Conservation (phyloP, 2,888 invertebrate species). For the Torymus texanus region DNA sequence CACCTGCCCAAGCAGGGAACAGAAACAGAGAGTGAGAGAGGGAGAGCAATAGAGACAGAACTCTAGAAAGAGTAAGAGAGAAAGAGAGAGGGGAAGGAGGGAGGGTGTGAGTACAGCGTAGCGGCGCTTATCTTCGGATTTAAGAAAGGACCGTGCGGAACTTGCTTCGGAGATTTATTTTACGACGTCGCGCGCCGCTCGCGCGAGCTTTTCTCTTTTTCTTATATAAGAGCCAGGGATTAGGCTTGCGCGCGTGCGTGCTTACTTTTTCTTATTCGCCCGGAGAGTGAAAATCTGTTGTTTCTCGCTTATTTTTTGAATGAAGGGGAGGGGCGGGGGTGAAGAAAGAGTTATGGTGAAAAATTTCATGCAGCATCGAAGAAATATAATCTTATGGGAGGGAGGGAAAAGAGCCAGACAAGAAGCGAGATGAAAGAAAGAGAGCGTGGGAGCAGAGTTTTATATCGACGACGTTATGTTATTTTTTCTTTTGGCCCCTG, state of each 20-base stretch:
- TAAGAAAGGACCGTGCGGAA: slow-evolving; percentile 5
- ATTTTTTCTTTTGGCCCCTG: background rate
- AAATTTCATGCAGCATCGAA: slow-evolving; percentile 23
- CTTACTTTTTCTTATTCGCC: background rate
- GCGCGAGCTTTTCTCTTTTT: slow-evolving; percentile 12
- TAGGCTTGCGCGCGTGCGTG: background rate
- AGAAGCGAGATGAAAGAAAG: no score
- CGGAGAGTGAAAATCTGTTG: slow-evolving; percentile 41
- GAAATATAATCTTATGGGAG: background rate
- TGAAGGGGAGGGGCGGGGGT: no score
- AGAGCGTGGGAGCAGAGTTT: background rate
- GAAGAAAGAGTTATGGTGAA: background rate
- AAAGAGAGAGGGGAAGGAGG: no score
- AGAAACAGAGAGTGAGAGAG: background rate
- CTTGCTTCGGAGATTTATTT: slow-evolving; percentile 39
- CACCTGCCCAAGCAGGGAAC: slow-evolving; percentile 14
- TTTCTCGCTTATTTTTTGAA: slow-evolving; percentile 10
- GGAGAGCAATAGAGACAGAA: no score
- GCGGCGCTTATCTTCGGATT: no score
- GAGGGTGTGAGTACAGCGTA: no score
- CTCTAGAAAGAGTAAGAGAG: no score
- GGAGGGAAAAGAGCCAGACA: background rate
- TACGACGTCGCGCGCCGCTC: background rate
- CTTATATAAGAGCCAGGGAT: slow-evolving; percentile 22
- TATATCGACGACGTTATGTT: background rate